Percentiles rank a stretch among this genome's conserved stretches.
Conservation (phyloP, 2,888 invertebrate species). For the Actias luna region DNA sequence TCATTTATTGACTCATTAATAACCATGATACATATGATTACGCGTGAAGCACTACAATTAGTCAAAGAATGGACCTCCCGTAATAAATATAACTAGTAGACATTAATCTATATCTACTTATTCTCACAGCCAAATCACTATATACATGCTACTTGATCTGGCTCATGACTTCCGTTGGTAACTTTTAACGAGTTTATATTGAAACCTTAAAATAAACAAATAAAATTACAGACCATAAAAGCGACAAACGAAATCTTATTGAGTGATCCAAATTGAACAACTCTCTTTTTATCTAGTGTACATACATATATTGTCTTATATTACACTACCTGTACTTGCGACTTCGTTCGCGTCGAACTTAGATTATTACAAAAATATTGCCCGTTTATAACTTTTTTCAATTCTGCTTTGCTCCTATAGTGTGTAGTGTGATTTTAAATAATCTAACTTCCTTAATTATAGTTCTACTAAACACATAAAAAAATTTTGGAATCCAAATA, state of each 20-base stretch:
- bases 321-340: too few relatives aligned
- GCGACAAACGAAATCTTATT: slow-evolving; percentile 39
- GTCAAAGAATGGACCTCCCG: slow-evolving; percentile 51
- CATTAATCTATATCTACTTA: slow-evolving; percentile 34
- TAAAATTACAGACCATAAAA: slow-evolving; percentile 32
- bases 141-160: slow-evolving; percentile 45
- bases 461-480: too few relatives aligned
- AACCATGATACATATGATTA: slow-evolving; percentile 33
- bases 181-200: slow-evolving; percentile 27
- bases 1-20: slow-evolving; percentile 40
- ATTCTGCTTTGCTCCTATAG: too few relatives aligned
- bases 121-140: slow-evolving; percentile 47
- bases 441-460: too few relatives aligned
- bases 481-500: too few relatives aligned
- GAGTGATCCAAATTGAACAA: slow-evolving; percentile 39
- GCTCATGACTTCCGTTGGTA: slow-evolving; percentile 31
- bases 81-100: slow-evolving; percentile 39
- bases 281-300: slow-evolving; percentile 25
- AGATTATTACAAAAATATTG: too few relatives aligned
- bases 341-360: too few relatives aligned
- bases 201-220: slow-evolving; percentile 36
- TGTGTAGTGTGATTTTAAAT: too few relatives aligned
- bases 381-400: too few relatives aligned
- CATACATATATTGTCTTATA: slow-evolving; percentile 22
- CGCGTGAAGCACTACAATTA: slow-evolving; percentile 46